Evolutionary conservation across 1,140 invertebrate species (phyloP).

Genomic region (Plectus sambesii): DNA sequence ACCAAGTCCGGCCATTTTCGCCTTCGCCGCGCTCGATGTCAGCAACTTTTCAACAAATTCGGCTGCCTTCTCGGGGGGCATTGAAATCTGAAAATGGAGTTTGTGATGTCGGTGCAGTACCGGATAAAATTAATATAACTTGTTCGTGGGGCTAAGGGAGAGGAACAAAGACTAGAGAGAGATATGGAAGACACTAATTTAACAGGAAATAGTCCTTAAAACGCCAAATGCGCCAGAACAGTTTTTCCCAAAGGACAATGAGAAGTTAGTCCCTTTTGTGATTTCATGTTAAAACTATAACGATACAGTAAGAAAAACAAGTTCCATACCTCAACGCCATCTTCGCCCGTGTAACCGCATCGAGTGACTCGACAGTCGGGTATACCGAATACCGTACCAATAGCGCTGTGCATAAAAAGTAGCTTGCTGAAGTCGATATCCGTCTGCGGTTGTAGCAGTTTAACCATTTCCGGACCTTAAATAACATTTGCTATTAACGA

Average conservation of each 20-base stretch:
- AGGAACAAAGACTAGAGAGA: no score
- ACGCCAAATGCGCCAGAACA: no score
- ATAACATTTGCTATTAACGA: conserved; percentile 6
- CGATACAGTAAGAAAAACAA: not conserved
- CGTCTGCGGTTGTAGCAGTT: conserved; percentile 30
- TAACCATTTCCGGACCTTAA: conserved; percentile 10
- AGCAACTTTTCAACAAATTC: conserved; percentile 61
- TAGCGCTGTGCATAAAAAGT: conserved; percentile 71
- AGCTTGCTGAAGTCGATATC: conserved; percentile 57
- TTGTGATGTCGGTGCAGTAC: conserved; percentile 1
- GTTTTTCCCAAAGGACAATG: no score
- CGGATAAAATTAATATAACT: conserved; percentile 2
- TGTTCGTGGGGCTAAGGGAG: no score
- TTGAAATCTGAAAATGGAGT: conserved; percentile 61
- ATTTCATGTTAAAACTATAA: conserved; percentile 5
- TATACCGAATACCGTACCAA: conserved; percentile 58
- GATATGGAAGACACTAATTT: no score
- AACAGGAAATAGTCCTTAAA: no score
- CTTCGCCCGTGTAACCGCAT: conserved; percentile 92
- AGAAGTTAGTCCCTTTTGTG: not conserved
- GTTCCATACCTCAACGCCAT: conserved; percentile 69
- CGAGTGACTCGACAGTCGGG: conserved; percentile 59
- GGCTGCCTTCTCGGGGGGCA: conserved; percentile 54
- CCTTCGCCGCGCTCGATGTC: conserved; percentile 48
- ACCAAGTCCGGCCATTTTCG: conserved; percentile 79